phyloP scores from a whole-genome alignment of 2,797 vertebrate species.

The Toxotes lorentzi region DNA sequence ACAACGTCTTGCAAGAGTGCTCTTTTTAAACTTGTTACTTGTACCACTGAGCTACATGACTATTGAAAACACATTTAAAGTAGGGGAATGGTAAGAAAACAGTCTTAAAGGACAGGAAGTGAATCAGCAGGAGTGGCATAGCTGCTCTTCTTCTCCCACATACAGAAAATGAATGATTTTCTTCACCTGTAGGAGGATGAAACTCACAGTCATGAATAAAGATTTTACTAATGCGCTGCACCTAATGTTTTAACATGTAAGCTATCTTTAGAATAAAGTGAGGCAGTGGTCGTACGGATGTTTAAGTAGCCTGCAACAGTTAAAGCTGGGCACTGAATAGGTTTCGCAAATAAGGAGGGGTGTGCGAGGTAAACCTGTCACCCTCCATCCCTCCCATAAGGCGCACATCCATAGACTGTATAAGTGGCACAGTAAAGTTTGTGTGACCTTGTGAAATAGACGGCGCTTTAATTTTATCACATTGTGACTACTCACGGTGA shows the following conservation, averaged over 20 bases:
- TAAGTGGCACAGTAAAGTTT: neutral
- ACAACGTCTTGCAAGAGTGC: conserved; percentile 22
- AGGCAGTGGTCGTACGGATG: neutral
- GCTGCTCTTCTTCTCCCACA: conserved; percentile 31
- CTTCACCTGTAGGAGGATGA: conserved; percentile 18
- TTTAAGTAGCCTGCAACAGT: conserved; percentile 13
- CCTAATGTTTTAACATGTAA: conserved; percentile 26
- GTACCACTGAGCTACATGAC: conserved; percentile 41
- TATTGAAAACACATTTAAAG: conserved; percentile 51
- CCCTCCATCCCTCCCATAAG: neutral
- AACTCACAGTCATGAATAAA: conserved; percentile 21
- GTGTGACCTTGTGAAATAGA: no score
- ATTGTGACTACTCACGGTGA: no score
- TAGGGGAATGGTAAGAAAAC: conserved; percentile 29
- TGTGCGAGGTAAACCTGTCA: neutral
- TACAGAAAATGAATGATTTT: conserved; percentile 26
- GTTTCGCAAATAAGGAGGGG: neutral
- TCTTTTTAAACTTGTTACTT: conserved; percentile 48
- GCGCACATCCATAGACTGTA: no score
- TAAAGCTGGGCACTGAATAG: neutral
- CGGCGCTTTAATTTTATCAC: no score
- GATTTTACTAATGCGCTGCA: conserved; percentile 30
- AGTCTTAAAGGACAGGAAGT: conserved; percentile 30
- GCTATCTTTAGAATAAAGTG: conserved; percentile 18
- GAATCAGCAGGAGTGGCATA: conserved; percentile 16